These are phyloP conservation scores for Rhabdophis nuchalis DNA, from an alignment of 2,797 vertebrate genomes.

Conservation along the genomic window DNA sequence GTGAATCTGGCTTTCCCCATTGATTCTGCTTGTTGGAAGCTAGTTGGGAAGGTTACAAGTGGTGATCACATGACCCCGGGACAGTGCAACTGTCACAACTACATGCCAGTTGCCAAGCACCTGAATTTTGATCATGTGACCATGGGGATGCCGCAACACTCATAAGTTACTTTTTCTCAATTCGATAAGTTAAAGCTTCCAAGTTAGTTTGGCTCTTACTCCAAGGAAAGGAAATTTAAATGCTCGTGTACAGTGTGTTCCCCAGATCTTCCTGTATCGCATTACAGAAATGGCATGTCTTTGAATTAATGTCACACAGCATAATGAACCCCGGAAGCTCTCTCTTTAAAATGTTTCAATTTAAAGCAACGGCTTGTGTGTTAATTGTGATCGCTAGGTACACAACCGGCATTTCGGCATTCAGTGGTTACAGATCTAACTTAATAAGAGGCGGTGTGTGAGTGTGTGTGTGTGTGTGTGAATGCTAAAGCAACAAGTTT, in stretches of 20 bases:
- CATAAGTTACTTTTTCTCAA: not conserved
- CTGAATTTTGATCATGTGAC: not conserved
- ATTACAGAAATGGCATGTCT: not conserved
- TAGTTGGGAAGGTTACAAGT: not conserved
- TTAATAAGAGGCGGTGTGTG: conserved; percentile 16
- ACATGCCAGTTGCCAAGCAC: not conserved
- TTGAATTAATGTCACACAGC: not conserved
- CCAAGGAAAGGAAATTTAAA: not conserved
- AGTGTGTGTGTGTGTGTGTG: no score
- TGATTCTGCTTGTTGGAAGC: not conserved
- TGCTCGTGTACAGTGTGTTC: not conserved
- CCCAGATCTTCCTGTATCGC: not conserved
- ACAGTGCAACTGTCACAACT: not conserved
- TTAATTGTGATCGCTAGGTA: conserved; percentile 10
- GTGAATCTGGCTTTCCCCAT: not conserved
- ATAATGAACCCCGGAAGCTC: not conserved
- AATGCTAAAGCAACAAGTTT: conserved; percentile 31
- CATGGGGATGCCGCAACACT: not conserved
- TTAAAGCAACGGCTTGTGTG: not conserved
- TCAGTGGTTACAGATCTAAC: conserved; percentile 13
- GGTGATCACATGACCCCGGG: not conserved
- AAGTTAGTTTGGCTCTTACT: not conserved
- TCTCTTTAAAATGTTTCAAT: not conserved
- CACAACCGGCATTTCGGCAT: not conserved
- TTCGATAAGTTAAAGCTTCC: not conserved